Conservation (phyloP, 2,888 invertebrate species). For the Charanyca ferruginea region DNA sequence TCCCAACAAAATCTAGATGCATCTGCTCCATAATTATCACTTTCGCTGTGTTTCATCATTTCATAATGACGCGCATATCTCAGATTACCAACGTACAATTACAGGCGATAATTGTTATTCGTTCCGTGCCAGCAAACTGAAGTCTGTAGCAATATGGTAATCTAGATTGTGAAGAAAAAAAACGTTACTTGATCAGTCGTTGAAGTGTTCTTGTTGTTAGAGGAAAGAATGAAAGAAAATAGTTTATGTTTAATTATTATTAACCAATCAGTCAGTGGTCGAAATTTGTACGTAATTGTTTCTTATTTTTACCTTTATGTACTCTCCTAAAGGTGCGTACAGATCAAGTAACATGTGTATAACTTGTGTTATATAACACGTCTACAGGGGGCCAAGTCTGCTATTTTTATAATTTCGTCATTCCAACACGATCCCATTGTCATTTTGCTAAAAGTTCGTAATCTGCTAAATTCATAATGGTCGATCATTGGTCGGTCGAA, state of each 20-base stretch:
- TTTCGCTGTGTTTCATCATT: slow-evolving; percentile 54
- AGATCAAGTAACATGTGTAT: no score
- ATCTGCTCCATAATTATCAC: slow-evolving; percentile 48
- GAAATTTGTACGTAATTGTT: no score
- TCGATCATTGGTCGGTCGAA: no score
- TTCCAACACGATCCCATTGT: no score
- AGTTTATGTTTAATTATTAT: background rate
- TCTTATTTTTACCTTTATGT: no score
- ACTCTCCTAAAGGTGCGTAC: no score
- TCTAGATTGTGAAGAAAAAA: slow-evolving; percentile 16
- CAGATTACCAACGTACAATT: slow-evolving; percentile 41
- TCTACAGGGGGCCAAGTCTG: no score
- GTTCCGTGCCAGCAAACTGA: slow-evolving; percentile 44
- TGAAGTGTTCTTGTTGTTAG: background rate
- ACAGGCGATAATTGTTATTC: slow-evolving; percentile 57
- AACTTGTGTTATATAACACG: no score
- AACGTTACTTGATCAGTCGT: slow-evolving; percentile 19
- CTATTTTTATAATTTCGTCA: no score
- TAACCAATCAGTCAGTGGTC: no score
- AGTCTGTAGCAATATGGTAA: slow-evolving; percentile 33
- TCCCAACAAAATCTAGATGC: background rate
- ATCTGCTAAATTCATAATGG: no score
- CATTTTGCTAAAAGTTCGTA: no score
- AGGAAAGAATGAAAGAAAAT: background rate
- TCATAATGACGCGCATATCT: slow-evolving; percentile 37